These are phyloP conservation scores for Aselliscus stoliczkanus DNA, from an alignment of 2,797 vertebrate species.

Conservation along the genomic window DNA sequence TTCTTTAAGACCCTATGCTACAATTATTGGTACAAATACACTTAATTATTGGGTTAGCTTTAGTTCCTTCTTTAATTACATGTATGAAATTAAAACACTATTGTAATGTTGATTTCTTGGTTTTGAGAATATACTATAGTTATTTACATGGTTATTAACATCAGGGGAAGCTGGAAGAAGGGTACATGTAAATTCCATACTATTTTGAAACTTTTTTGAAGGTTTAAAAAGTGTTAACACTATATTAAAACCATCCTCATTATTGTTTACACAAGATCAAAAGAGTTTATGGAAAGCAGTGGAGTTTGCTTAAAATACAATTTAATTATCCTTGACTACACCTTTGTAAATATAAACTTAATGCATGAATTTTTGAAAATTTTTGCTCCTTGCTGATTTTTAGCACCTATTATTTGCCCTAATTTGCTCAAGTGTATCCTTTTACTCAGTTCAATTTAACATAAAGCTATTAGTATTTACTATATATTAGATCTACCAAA, in stretches of 20 bases:
- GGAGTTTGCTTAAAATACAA: slow-evolving; percentile 18
- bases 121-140: background rate
- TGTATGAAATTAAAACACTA: slow-evolving; percentile 18
- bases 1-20: background rate
- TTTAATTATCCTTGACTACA: background rate
- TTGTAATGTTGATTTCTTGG: background rate
- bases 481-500: slow-evolving; percentile 13
- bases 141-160: background rate
- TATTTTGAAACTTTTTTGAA: background rate
- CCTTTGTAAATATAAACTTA: background rate
- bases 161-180: background rate
- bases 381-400: background rate
- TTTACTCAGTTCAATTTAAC: slow-evolving; percentile 10
- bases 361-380: background rate
- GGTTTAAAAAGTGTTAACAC: background rate
- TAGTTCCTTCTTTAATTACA: background rate
- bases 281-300: slow-evolving; percentile 19
- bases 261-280: slow-evolving; percentile 26
- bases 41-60: background rate
- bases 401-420: background rate
- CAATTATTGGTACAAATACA: background rate
- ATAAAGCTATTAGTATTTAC: background rate
- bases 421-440: slow-evolving; percentile 7
- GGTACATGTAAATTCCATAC: background rate
- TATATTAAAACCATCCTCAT: slow-evolving; percentile 8